Evolutionary conservation across 2,888 invertebrate genomes (phyloP), one percentile per base, ranked within the genome.

Genomic region (Lamellibrachia columna): DNA sequence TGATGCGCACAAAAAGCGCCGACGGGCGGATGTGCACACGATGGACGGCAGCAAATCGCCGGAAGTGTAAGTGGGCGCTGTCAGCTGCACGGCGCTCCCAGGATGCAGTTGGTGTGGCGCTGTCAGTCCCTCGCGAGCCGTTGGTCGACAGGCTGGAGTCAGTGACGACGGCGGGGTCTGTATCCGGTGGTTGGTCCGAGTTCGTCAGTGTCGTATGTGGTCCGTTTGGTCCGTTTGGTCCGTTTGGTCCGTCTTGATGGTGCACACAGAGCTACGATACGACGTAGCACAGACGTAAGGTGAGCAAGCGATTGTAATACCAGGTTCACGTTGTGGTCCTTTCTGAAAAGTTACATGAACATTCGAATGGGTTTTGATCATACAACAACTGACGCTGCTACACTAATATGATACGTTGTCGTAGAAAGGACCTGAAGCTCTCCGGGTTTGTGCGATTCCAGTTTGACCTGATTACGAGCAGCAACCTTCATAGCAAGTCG

Each of bases 11-110:
- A 75, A 75, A 75, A 75, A 75, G 22, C 22, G 75, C 15, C 75
- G 75, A 75, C 6, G 75, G 75, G 75, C 75, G 75, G 75, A 75
- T 75, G 75, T 75, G 22, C 75, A 75, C 75, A 75, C 75, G 75
- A 75, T n/a, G n/a, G 75, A 75, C 75, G 75, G 75, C 75, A 75
- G 75, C 75, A 75, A 75, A 75, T 75, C 75, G 75, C 75, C 75
- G 75, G 75, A 75, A 75, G 75, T 75, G n/a, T 75, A 75, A 75
- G 75, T 75, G 75, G 75, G 75, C 75, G 75, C 75, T 75, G 75
- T 75, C 75, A 75, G 75, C 22, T 22, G 22, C n/a, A 75, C 22
- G 75, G 15, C 75, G 75, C 2, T 75, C 75, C 75, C 75, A 75
- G 75, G 75, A 75, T 75, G 75, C 75, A 75, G 75, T 75, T 75